These are phyloP conservation scores for Paragorgia papillata DNA, from an alignment of 92 coral and sea anemone species.

Conservation along the genomic window DNA sequence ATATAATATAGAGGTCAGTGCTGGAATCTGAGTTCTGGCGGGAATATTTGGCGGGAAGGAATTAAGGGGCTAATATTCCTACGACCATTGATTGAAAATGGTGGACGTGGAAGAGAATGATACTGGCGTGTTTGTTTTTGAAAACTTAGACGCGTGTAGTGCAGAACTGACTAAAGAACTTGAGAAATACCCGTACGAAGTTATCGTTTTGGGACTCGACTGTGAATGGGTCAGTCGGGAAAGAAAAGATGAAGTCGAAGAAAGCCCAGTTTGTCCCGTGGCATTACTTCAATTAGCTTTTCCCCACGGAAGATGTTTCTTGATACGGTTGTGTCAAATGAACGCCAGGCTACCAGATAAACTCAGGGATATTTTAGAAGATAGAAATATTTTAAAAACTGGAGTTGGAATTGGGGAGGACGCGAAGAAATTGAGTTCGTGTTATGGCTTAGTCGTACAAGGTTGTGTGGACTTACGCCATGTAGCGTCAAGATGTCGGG, in stretches of 20 bases:
- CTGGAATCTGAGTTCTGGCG: too few relatives aligned
- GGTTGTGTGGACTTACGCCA: constrained; percentile 93
- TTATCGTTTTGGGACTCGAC: constrained; percentile 80
- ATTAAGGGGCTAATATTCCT: too few relatives aligned
- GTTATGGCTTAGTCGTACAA: constrained; percentile 66
- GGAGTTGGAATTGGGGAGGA: constrained; percentile 95
- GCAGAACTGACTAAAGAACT: constrained; percentile 57
- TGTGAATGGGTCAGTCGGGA: constrained; percentile 90
- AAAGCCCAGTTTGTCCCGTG: constrained; percentile 54
- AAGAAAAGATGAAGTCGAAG: constrained; percentile 40
- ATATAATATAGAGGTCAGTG: too few relatives aligned
- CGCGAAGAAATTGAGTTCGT: constrained; percentile 68
- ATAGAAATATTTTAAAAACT: constrained; percentile 73
- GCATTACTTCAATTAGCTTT: constrained; percentile 89
- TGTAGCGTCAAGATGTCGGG: constrained; percentile 74
- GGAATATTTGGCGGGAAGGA: too few relatives aligned
- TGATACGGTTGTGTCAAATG: constrained; percentile 77
- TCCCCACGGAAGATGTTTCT: constrained; percentile 80
- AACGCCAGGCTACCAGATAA: constrained; percentile 55
- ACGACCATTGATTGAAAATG: too few relatives aligned
- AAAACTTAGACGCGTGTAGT: constrained; percentile 59
- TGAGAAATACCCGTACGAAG: constrained; percentile 48
- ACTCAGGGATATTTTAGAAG: constrained; percentile 71
- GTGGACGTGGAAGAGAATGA: not conserved
- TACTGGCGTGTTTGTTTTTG: constrained; percentile 59